phyloP scores from a whole-genome alignment of 64 coral and sea anemone species.

The Stichodactyla helianthus region DNA sequence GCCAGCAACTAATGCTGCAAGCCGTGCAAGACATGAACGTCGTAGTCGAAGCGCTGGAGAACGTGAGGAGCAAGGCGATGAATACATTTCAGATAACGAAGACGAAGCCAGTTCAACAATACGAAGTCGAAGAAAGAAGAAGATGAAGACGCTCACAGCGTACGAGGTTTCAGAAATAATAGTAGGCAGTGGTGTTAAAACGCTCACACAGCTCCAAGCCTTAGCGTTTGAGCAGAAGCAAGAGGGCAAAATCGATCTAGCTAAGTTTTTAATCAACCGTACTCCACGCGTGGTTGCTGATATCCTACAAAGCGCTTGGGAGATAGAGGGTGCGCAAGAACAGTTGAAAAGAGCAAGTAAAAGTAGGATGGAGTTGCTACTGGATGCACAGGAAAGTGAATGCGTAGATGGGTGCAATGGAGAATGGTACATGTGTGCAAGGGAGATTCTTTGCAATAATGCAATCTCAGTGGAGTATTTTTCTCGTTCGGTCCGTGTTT shows the following conservation, averaged over 20 bases:
- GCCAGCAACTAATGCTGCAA: background rate
- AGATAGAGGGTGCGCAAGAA: conserved; percentile 14
- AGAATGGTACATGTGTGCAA: conserved; percentile 1
- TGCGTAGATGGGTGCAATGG: conserved; percentile 25
- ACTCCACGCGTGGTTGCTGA: conserved; percentile 15
- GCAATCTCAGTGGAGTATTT: background rate
- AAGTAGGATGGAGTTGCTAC: background rate
- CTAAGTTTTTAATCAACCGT: conserved; percentile 31
- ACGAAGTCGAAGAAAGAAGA: background rate
- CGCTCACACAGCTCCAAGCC: background rate
- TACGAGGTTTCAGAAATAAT: conserved; percentile 24
- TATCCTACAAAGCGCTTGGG: conserved; percentile 23
- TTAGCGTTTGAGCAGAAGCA: conserved; percentile 14
- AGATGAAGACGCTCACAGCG: conserved; percentile 18
- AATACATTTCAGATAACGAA: background rate
- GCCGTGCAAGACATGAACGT: background rate
- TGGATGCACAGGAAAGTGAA: background rate
- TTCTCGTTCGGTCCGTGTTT: background rate
- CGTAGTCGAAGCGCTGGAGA: background rate
- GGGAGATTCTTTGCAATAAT: conserved; percentile 8
- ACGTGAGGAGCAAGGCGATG: background rate
- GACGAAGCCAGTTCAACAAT: background rate
- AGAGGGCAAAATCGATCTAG: conserved; percentile 36
- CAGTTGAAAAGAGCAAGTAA: background rate
- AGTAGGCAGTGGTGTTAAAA: background rate